Percentiles rank a stretch among this genome's conserved stretches.
Evolutionary conservation across 2,888 invertebrate genomes (phyloP).

Genomic region (Melanargia galathea): DNA sequence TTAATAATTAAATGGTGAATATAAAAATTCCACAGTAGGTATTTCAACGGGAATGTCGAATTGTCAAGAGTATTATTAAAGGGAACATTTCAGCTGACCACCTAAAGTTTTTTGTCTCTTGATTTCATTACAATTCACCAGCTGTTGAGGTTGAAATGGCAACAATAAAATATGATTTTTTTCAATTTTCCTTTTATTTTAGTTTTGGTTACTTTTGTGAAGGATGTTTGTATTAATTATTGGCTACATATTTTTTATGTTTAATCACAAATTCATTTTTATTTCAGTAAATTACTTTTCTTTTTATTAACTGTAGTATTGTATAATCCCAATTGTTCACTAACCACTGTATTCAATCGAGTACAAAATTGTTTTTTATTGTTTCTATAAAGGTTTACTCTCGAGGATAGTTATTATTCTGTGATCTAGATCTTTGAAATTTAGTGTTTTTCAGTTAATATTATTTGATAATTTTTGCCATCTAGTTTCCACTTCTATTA

Average conservation of each 20-base stretch:
- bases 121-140: conserved; percentile 22
- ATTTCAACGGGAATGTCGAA: conserved; percentile 22
- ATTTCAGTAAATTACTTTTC: too few species aligned
- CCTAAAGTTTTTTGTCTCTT: conserved; percentile 27
- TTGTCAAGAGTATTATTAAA: conserved; percentile 25
- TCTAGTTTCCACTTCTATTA: neutral
- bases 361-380: too few species aligned
- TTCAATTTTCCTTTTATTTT: conserved; percentile 1
- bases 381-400: too few species aligned
- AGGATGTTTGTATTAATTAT: neutral
- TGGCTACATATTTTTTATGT: neutral
- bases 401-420: too few species aligned
- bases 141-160: conserved; percentile 7
- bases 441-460: too few species aligned
- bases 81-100: conserved; percentile 22
- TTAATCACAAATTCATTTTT: too few species aligned
- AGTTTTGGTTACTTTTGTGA: neutral
- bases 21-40: conserved; percentile 12
- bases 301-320: too few species aligned
- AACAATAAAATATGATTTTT: conserved; percentile 13
- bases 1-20: conserved; percentile 23
- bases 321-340: too few species aligned
- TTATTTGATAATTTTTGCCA: too few species aligned
- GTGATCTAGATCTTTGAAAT: too few species aligned
- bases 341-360: too few species aligned